Evolutionary conservation across 1,140 invertebrate genomes (phyloP), one percentile per base, ranked within the genome.

Genomic region (Pseudomyrmex cubaensis): DNA sequence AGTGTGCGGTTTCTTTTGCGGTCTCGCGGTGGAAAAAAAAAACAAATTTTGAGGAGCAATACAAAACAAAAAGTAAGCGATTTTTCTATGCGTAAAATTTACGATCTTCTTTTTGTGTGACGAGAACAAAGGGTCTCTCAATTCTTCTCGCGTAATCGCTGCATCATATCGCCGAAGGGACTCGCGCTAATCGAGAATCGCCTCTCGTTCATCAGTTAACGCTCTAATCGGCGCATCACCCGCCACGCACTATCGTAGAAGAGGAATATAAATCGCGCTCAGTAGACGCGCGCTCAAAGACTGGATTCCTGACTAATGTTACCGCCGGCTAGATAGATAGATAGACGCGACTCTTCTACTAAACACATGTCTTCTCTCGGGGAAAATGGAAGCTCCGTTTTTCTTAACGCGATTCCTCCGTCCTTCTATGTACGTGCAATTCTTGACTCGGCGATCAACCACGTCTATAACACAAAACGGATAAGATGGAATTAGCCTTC

Each of bases 301-400:
- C 86, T 86, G 86, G 86, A 87, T 87, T 87, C 86, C 86, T 87
- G 86, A 83, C 85, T 85, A 59, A 82, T 56, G 54, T 77, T 66
- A 64, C 86, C 67, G 83, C 50, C 67, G 82, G 59, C 35, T 35
- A 35, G 35, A 35, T 35, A 35, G 52, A 20, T 66, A 76, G 52
- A 83, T 70, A 84, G 57, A 83, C 75, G 66, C 78, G 57, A 73
- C 56, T 73, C 67, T 84, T 70, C 67, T 87, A 87, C 85, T 87
- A 87, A 87, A 69, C 83, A 63, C 85, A 72, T n/a, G 48, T 73
- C 85, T 87, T 22, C 67, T 73, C 59, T 25, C 73, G 17, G 56
- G 73, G 73, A 78, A 87, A 87, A 87, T 87, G 87, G 83, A 87
- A 87, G 20, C 44, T 35, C 56, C 75, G 20, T 52, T 35, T 75